Conservation (phyloP, 2,888 invertebrate species). For the Tortrix viridana region DNA sequence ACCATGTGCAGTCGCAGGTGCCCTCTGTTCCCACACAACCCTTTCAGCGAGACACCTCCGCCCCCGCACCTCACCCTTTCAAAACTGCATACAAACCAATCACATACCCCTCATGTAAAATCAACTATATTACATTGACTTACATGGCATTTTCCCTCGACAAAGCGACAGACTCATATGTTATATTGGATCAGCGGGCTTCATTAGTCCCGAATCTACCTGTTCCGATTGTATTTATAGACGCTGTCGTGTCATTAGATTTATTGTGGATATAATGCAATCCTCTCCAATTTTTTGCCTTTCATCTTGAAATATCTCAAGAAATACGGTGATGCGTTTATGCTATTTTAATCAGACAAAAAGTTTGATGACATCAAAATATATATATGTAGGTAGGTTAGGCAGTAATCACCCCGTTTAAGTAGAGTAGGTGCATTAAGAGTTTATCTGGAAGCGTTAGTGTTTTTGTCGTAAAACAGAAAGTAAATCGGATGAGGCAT, state of each 20-base stretch:
- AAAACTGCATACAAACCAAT: slow-evolving; percentile 63
- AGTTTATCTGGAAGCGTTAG: slow-evolving; percentile 17
- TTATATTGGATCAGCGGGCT: slow-evolving; percentile 45
- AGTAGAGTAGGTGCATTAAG: slow-evolving; percentile 29
- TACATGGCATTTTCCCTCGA: slow-evolving; percentile 39
- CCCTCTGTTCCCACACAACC: slow-evolving; percentile 85
- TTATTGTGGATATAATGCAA: slow-evolving; percentile 83
- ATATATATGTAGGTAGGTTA: slow-evolving; percentile 3
- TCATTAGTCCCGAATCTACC: slow-evolving; percentile 81
- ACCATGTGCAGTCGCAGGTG: slow-evolving; percentile 84
- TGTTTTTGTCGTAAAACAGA: slow-evolving; percentile 22
- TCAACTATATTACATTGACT: slow-evolving; percentile 38
- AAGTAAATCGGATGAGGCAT: slow-evolving; percentile 32
- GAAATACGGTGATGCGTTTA: slow-evolving; percentile 22
- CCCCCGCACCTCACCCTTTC: slow-evolving; percentile 57
- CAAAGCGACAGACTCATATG: slow-evolving; percentile 43
- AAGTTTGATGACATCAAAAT: slow-evolving; percentile 21
- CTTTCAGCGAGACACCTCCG: slow-evolving; percentile 74
- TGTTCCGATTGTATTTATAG: slow-evolving; percentile 81
- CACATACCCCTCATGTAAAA: slow-evolving; percentile 46
- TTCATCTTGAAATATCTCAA: slow-evolving; percentile 56
- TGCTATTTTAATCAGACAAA: slow-evolving; percentile 30
- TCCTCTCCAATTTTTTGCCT: slow-evolving; percentile 72
- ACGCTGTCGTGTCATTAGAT: slow-evolving; percentile 83
- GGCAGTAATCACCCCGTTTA: slow-evolving; percentile 21